Conservation (phyloP, 1,140 invertebrate species). For the Brachionus calyciflorus region DNA sequence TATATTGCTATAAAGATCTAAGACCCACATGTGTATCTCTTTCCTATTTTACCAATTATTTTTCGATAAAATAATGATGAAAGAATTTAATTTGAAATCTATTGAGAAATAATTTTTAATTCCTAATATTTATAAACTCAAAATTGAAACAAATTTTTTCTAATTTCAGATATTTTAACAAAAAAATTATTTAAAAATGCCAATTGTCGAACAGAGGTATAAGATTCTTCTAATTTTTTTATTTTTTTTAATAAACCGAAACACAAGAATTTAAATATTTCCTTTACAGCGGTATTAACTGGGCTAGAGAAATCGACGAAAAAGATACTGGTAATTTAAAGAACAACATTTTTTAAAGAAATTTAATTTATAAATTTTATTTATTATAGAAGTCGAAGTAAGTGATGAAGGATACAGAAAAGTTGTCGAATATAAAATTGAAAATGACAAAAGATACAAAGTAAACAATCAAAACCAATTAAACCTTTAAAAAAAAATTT, state of each 20-base stretch:
- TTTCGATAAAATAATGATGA: too few species aligned
- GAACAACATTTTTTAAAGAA: background rate
- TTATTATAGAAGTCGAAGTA: constrained; percentile 10
- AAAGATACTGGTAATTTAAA: constrained; percentile 30
- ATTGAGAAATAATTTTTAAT: background rate
- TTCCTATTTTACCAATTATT: too few species aligned
- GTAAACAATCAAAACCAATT: too few species aligned
- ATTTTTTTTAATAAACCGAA: too few species aligned
- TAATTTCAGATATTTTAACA: background rate
- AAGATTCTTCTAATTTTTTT: background rate
- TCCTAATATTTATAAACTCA: background rate
- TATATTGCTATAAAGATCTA: too few species aligned
- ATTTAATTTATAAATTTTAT: background rate
- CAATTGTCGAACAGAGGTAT: constrained; percentile 46
- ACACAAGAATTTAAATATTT: constrained; percentile 12
- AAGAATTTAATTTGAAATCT: too few species aligned
- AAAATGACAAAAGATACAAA: constrained; percentile 42
- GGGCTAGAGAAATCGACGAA: constrained; percentile 43
- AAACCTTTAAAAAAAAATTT: background rate
- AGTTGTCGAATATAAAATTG: constrained; percentile 31
- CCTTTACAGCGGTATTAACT: constrained; percentile 29
- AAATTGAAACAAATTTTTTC: background rate
- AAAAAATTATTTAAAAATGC: background rate
- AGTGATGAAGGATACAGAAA: constrained; percentile 34
- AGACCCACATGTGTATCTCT: too few species aligned